phyloP scores from a whole-genome alignment of 2,113 vertebrate species.

The Mirza zaza region DNA sequence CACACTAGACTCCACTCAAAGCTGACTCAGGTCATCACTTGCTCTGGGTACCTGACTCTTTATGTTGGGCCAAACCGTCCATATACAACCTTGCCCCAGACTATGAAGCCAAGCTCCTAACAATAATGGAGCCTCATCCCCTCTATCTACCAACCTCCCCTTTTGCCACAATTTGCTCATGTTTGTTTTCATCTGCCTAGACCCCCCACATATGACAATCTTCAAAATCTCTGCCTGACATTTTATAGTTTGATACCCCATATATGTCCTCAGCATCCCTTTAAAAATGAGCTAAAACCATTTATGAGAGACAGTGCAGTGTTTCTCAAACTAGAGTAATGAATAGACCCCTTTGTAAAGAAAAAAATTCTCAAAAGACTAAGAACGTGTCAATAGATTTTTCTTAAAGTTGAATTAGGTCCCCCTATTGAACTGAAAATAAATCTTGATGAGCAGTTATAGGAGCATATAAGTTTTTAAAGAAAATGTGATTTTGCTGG shows the following conservation, averaged over 20 bases:
- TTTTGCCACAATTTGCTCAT: not conserved
- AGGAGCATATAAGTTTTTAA: not conserved
- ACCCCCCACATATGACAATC: not conserved
- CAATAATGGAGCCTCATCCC: not conserved
- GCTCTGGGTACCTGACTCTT: not conserved
- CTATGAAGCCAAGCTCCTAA: not conserved
- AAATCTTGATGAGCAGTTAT: slow-evolving; percentile 8
- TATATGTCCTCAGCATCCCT: not conserved
- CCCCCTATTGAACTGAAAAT: not conserved
- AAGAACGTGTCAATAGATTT: not conserved
- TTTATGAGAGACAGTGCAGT: not conserved
- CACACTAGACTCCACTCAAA: not conserved
- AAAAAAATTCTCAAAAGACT: slow-evolving; percentile 25
- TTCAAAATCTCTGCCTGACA: not conserved
- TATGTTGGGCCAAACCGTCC: not conserved
- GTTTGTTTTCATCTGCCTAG: not conserved
- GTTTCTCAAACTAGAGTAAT: slow-evolving; percentile 33
- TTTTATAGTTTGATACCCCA: not conserved
- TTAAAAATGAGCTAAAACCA: slow-evolving; percentile 24
- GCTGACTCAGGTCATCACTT: not conserved
- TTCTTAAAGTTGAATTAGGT: not conserved
- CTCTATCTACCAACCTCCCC: not conserved
- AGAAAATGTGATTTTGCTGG: slow-evolving; percentile 3
- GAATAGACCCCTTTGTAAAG: not conserved
- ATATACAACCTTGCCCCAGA: not conserved